Evolutionary conservation across 2,888 invertebrate genomes (phyloP).

Genomic region (Rhodophaea formosa): DNA sequence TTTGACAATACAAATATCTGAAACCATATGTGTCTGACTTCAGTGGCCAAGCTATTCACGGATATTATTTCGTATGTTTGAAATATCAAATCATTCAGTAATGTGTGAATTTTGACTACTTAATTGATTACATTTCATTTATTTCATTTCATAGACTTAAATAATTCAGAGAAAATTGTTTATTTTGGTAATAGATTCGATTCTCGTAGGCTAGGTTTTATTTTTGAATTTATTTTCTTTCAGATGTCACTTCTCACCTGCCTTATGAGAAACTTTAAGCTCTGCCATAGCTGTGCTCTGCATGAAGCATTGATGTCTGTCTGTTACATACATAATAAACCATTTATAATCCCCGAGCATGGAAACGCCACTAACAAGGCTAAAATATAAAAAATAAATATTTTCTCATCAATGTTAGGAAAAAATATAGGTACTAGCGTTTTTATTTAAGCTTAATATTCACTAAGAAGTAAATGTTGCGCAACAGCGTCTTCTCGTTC

Average conservation of each 20-base stretch:
- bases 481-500: too few relatives aligned
- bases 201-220: conserved; percentile 40
- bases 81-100: not conserved
- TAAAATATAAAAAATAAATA: not conserved
- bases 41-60: not conserved
- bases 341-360: conserved; percentile 46
- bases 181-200: conserved; percentile 35
- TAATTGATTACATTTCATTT: not conserved
- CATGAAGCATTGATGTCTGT: conserved; percentile 74
- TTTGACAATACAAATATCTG: too few relatives aligned
- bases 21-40: not conserved
- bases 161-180: not conserved
- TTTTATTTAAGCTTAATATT: not conserved
- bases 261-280: conserved; percentile 95
- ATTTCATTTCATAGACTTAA: not conserved
- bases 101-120: not conserved
- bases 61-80: not conserved
- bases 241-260: conserved; percentile 95
- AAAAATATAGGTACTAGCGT: not conserved
- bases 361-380: conserved; percentile 54
- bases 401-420: not conserved
- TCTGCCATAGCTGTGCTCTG: conserved; percentile 77
- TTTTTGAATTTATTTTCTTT: conserved; percentile 82
- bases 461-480: too few relatives aligned
- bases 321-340: conserved; percentile 51